These are phyloP conservation scores for Sphaeridia pumilis DNA, from an alignment of 2,888 invertebrate genomes.

Conservation along the genomic window DNA sequence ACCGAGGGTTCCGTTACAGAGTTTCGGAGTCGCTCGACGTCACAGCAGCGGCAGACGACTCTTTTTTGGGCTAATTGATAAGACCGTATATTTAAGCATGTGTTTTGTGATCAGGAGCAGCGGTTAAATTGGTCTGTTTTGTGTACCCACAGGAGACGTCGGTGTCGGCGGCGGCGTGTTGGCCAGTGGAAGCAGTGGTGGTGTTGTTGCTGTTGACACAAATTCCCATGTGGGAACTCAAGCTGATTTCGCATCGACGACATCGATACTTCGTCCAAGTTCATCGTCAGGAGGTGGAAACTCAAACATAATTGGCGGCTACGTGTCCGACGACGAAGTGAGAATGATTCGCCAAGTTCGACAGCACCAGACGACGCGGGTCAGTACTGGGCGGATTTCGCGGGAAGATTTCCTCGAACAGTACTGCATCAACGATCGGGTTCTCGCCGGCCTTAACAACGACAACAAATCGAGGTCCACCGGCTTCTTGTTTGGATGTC, in stretches of 20 bases:
- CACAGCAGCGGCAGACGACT: too few relatives aligned
- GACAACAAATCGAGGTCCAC: slow-evolving; percentile 48
- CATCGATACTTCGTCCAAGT: not conserved
- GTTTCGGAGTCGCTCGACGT: too few relatives aligned
- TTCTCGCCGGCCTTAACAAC: slow-evolving; percentile 58
- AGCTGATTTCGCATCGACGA: slow-evolving; percentile 7
- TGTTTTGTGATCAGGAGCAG: too few relatives aligned
- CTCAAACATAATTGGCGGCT: slow-evolving; percentile 18
- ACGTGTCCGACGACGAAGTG: slow-evolving; percentile 25
- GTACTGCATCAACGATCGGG: slow-evolving; percentile 85
- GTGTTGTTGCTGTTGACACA: too few relatives aligned
- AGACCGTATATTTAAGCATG: too few relatives aligned
- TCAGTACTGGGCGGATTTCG: slow-evolving; percentile 50
- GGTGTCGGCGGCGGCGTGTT: slow-evolving; percentile 2
- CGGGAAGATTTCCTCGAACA: slow-evolving; percentile 84
- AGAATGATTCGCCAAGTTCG: slow-evolving; percentile 14
- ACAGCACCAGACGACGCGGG: not conserved
- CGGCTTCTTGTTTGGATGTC: slow-evolving; percentile 67
- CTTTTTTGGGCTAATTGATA: too few relatives aligned
- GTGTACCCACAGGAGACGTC: too few relatives aligned
- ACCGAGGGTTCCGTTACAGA: too few relatives aligned
- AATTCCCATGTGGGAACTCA: slow-evolving; percentile 13
- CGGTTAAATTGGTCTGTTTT: too few relatives aligned
- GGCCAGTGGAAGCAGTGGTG: not conserved
- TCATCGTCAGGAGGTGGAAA: slow-evolving; percentile 3